Base-by-base conservation (phyloP, 2,797 vertebrate genomes). In the Mormyrops attenuatus region DNA sequence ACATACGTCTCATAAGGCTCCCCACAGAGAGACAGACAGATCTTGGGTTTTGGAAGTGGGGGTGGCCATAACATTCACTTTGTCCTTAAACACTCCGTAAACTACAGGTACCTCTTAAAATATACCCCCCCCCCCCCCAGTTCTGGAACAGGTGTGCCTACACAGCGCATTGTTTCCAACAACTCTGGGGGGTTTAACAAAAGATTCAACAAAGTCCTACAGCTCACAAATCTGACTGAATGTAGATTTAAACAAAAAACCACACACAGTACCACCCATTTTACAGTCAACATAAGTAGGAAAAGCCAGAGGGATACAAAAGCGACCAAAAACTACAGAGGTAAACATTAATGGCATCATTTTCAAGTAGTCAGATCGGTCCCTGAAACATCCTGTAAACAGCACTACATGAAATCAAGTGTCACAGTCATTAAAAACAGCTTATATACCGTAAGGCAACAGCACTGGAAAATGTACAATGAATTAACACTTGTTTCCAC, bases 331-430 rank as follows among this genome's bases (percentile, higher is more conserved):
- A 85, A 85, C 34, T 41, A 63, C 69, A 8, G 13, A 73, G 34
- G 17, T 73, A 77, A 77, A 38, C 17, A 30, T 47, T 44, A 88
- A 92, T 88, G 89, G 91, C 88, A 88, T 92, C 90, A 77, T 91
- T 88, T 94, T 95, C 95, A 95, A 95, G 95, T 95, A 95, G 93
- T 87, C 34, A 38, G 89, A 49, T 90, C 89, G 92, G 93, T 94
- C 94, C 94, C 94, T 95, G 94, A 95, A 92, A 89, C 22, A 6
- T 77, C 34, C 88, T 92, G 92, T 92, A 93, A 95, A 94, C 91
- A 94, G 63, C 89, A 91, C 91, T 90, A 90, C 26, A 26, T 53
- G 47, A 52, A 77, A 73, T 22, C 84, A 77, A 73, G 85, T 89
- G n/a, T 73, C 85, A 69, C 17, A 52, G 63, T 86, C 49, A 87